A percentile compares a stretch with the other conserved stretches of the same genome.
Conservation (phyloP, 2,888 invertebrate species). For the Agelastica alni region DNA sequence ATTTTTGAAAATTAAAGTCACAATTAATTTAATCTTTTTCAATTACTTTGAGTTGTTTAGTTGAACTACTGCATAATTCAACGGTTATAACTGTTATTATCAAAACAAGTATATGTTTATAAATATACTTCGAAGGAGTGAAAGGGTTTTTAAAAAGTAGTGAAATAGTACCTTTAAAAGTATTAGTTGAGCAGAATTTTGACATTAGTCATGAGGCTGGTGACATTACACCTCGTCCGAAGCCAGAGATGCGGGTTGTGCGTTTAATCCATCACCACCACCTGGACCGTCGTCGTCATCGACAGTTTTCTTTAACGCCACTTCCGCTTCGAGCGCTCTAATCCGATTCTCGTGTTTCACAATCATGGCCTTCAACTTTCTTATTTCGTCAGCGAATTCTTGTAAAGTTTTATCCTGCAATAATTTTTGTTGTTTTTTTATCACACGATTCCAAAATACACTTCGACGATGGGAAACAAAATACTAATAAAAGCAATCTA, state of each 20-base stretch:
- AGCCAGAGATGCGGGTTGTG: slow-evolving; percentile 52
- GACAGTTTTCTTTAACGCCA: slow-evolving; percentile 32
- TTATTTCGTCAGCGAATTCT: slow-evolving; percentile 85
- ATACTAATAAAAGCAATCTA: no score
- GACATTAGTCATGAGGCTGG: slow-evolving; percentile 3
- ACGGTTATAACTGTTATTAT: no score
- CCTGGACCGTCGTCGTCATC: slow-evolving; percentile 55
- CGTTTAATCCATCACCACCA: slow-evolving; percentile 54
- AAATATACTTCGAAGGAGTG: no score
- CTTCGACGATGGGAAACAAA: slow-evolving; percentile 33
- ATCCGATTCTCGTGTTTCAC: slow-evolving; percentile 72
- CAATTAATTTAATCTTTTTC: no score
- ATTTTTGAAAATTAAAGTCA: no score
- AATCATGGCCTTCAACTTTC: slow-evolving; percentile 91
- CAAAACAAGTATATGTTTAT: no score
- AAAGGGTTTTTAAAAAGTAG: no score
- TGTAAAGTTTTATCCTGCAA: slow-evolving; percentile 74
- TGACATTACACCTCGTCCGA: slow-evolving; percentile 63
- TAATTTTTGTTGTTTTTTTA: no score
- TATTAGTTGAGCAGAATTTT: slow-evolving; percentile 36
- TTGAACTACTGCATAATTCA: no score
- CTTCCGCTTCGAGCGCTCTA: slow-evolving; percentile 47
- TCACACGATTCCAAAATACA: no score
- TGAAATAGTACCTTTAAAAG: slow-evolving; percentile 29
- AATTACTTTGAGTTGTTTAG: no score